phyloP scores from a whole-genome alignment of 2,797 vertebrate genomes.

The Loriculus beryllinus region DNA sequence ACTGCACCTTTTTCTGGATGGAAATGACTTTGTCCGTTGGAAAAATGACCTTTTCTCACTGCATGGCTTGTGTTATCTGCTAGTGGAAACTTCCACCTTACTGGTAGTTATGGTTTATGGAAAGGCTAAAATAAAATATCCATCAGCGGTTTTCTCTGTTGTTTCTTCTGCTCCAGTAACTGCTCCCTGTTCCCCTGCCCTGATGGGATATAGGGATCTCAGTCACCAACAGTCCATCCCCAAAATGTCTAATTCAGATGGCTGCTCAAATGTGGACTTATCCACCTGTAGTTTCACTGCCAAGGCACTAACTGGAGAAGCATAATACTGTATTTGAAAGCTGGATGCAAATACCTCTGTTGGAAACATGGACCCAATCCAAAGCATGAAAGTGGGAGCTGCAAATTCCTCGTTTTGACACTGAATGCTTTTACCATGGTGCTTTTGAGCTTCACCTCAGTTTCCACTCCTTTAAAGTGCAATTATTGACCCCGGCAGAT shows the following conservation, averaged over 20 bases:
- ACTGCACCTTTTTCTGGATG: background rate
- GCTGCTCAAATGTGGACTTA: background rate
- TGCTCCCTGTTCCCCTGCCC: background rate
- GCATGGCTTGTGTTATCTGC: background rate
- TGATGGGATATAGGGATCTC: accelerated
- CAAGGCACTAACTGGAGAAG: background rate
- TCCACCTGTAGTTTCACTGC: background rate
- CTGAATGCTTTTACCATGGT: accelerated
- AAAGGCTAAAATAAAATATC: background rate
- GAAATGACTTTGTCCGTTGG: background rate
- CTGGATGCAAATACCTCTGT: background rate
- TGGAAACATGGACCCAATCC: background rate
- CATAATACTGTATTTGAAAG: background rate
- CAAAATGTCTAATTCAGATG: background rate
- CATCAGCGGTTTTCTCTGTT: background rate
- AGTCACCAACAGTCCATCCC: too few relatives aligned
- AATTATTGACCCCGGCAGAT: background rate
- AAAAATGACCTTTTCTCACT: conserved; percentile 12
- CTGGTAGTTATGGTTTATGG: background rate
- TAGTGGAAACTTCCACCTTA: background rate
- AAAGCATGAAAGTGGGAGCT: accelerated
- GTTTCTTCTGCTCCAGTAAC: background rate
- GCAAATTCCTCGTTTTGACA: background rate
- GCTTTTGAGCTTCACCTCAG: background rate
- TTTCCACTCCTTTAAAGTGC: background rate